Evolutionary conservation across 2,113 vertebrate genomes (phyloP).

Genomic region (Rhabdomys dilectus): DNA sequence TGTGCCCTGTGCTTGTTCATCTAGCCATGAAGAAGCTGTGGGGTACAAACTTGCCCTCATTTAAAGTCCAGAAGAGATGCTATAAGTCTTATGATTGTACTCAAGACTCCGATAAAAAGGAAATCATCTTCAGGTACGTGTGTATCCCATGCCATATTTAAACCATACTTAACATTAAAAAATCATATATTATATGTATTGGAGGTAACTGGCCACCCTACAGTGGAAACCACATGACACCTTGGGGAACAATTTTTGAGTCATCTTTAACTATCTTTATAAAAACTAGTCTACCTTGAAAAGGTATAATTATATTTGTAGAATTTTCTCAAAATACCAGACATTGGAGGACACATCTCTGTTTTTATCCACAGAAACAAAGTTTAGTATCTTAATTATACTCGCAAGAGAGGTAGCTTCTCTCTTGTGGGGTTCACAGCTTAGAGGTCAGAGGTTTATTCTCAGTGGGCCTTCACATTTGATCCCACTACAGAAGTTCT

Average conservation of each 20-base stretch:
- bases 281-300: slow-evolving; percentile 4
- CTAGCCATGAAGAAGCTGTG: neutral
- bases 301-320: slow-evolving; percentile 58
- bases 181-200: neutral
- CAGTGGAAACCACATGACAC: neutral
- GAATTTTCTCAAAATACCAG: slow-evolving; percentile 63
- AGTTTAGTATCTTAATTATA: slow-evolving; percentile 9
- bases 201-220: neutral
- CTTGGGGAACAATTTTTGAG: slow-evolving; percentile 26
- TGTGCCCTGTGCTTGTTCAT: neutral
- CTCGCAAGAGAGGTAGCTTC: slow-evolving; percentile 20
- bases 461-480: slow-evolving; percentile 23
- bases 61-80: neutral
- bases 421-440: neutral
- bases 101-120: slow-evolving; percentile 36
- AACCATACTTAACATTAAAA: slow-evolving; percentile 13
- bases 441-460: neutral
- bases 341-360: slow-evolving; percentile 29
- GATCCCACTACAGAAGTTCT: slow-evolving; percentile 20
- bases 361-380: slow-evolving; percentile 16
- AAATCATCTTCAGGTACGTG: neutral
- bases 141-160: neutral
- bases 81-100: neutral
- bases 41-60: neutral
- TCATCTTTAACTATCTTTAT: slow-evolving; percentile 54